phyloP scores from a whole-genome alignment of 1,140 invertebrate species.

The Microvelia longipes region DNA sequence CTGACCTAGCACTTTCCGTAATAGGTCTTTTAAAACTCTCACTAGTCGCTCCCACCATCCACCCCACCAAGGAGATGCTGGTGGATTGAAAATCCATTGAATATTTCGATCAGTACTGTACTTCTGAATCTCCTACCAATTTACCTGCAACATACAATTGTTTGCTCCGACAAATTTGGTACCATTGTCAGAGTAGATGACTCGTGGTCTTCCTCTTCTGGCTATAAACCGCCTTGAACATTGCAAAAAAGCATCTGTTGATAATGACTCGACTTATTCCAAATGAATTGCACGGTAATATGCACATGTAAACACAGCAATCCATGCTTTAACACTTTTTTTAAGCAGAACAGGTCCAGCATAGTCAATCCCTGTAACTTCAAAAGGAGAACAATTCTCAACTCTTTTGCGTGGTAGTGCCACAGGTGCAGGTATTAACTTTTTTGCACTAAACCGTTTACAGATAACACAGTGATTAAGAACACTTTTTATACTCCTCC shows the following conservation, averaged over 20 bases:
- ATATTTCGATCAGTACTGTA: no score
- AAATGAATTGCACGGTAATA: slow-evolving; percentile 28
- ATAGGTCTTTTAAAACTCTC: no score
- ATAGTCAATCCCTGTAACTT: neutral
- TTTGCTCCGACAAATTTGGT: slow-evolving; percentile 27
- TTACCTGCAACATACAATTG: no score
- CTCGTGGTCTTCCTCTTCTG: slow-evolving; percentile 22
- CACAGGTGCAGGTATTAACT: neutral
- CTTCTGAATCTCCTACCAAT: no score
- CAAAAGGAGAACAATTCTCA: slow-evolving; percentile 14
- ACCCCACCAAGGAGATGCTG: no score
- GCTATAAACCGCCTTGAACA: slow-evolving; percentile 25
- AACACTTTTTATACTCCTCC: neutral
- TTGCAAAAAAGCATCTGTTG: no score
- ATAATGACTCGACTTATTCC: slow-evolving; percentile 24
- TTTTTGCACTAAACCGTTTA: neutral
- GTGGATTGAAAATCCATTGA: no score
- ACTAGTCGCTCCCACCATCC: no score
- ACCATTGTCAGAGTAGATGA: slow-evolving; percentile 31
- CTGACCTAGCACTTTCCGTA: no score
- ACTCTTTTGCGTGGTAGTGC: slow-evolving; percentile 15
- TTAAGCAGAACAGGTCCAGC: neutral
- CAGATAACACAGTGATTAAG: neutral
- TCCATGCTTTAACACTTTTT: neutral
- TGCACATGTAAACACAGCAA: slow-evolving; percentile 14